Evolutionary conservation across 2,797 vertebrate genomes (phyloP), one percentile per base, ranked within the genome.

Genomic region (Bradypodion ventrale): DNA sequence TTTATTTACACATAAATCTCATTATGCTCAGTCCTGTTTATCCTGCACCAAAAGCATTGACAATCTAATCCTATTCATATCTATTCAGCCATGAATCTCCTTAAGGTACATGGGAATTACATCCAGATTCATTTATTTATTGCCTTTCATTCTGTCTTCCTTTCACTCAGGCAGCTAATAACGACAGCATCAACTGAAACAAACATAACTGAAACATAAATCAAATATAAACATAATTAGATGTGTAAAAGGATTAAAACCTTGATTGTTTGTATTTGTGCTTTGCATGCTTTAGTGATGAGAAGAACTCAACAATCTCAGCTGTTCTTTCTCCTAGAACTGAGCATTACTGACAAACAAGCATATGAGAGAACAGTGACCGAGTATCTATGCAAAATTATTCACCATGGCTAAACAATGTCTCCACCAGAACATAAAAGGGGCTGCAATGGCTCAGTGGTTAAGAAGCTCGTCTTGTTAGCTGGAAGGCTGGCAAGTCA

Each of bases 201-300:
- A 21, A 69, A 69, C 19, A 8, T 16, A 37, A 40, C 37, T 40
- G 37, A 69, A 69, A 40, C 16, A 23, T 69, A 69, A 40, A 68
- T 35, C 65, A 35, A 46, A 46, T 46, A 1, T 29, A 56, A 46
- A 4, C 27, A 35, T n/a, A 35, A 21, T 29, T 19, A 35, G 5
- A 52, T 25, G 8, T 37, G 37, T 60, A 72, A 25, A 56, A 60
- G 79, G 52, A 60, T 15, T n/a, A 4, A 6, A 6, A 1, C 2
- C 32, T 29, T n/a, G 3, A 3, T 27, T 60, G 25, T 21, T 29
- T 62, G 32, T 4, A 62, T 29, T 68, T 83, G 42, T 75, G 83
- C 78, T 89, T 78, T 60, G 46, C 46, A 70, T 83, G 69, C 66
- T 88, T 80, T 52, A 52, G 10, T 29, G 85, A 68, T 0, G 2